phyloP scores from a whole-genome alignment of 2,888 invertebrate species.

The Tanypteryx hageni region DNA sequence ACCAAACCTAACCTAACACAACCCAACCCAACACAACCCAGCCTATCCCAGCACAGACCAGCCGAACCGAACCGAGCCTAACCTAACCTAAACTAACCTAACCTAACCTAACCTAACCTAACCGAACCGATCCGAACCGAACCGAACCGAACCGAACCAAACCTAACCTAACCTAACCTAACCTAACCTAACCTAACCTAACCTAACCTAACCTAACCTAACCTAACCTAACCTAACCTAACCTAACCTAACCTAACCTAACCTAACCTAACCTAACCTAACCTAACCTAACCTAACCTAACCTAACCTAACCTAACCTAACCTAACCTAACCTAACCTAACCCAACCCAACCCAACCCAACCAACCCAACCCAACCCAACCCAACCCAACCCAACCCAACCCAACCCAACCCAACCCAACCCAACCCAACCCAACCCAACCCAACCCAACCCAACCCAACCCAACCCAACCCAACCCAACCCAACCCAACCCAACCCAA shows the following conservation, averaged over 20 bases:
- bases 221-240: slow-evolving; percentile 40
- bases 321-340: slow-evolving; percentile 69
- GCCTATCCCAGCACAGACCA: no score
- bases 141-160: no score
- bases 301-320: slow-evolving; percentile 69
- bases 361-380: slow-evolving; percentile 67
- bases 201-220: slow-evolving; percentile 40
- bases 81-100: slow-evolving; percentile 32
- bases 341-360: slow-evolving; percentile 70
- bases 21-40: no score
- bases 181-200: slow-evolving; percentile 2
- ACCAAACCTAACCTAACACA: no score
- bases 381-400: slow-evolving; percentile 68
- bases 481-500: slow-evolving; percentile 69
- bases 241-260: slow-evolving; percentile 18
- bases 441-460: slow-evolving; percentile 70
- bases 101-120: slow-evolving; percentile 37
- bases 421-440: slow-evolving; percentile 69
- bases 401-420: slow-evolving; percentile 69
- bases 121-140: background rate
- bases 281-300: slow-evolving; percentile 69
- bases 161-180: no score
- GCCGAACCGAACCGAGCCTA: slow-evolving; percentile 37
- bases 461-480: slow-evolving; percentile 70
- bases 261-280: slow-evolving; percentile 66